A percentile compares a stretch with the other conserved stretches of the same genome.
Conservation (phyloP, 2,888 invertebrate genomes). For the Temnothorax unifasciatus region DNA sequence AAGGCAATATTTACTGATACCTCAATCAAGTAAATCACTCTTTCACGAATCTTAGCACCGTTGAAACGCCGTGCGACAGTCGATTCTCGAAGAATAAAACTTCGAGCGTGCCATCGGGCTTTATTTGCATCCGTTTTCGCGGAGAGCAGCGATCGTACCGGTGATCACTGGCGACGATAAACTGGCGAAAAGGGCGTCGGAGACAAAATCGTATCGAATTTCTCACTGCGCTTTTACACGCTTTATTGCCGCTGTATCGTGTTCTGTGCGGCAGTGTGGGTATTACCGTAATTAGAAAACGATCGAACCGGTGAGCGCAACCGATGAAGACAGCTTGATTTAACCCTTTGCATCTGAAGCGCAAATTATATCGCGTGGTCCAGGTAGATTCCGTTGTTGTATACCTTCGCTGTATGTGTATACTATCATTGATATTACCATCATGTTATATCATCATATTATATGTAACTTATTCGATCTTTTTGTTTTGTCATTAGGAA, state of each 20-base stretch:
- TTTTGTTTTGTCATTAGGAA: not conserved
- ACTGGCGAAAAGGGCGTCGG: conserved; percentile 9
- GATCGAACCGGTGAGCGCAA: conserved; percentile 22
- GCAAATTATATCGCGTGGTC: not conserved
- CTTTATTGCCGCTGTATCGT: conserved; percentile 48
- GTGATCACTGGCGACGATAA: conserved; percentile 41
- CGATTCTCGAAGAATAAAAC: not conserved
- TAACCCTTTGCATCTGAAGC: not conserved
- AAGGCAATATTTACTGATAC: not conserved
- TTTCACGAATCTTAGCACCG: not conserved
- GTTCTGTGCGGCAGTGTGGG: conserved; percentile 1
- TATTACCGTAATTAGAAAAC: conserved; percentile 50
- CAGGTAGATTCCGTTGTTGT: not conserved
- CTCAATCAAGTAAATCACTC: conserved; percentile 9
- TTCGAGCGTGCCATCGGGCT: conserved; percentile 1
- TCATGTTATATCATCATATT: not conserved
- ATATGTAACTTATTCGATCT: not conserved
- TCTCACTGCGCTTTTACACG: conserved; percentile 49
- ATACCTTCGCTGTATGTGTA: too few relatives aligned
- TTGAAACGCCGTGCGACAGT: not conserved
- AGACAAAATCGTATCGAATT: conserved; percentile 51
- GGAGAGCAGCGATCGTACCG: conserved; percentile 26
- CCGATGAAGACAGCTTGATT: conserved; percentile 8
- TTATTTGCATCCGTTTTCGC: conserved; percentile 43
- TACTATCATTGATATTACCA: not conserved